Evolutionary conservation across 2,888 invertebrate genomes (phyloP), one percentile per base, ranked within the genome.

Genomic region (Brachycybe producta): DNA sequence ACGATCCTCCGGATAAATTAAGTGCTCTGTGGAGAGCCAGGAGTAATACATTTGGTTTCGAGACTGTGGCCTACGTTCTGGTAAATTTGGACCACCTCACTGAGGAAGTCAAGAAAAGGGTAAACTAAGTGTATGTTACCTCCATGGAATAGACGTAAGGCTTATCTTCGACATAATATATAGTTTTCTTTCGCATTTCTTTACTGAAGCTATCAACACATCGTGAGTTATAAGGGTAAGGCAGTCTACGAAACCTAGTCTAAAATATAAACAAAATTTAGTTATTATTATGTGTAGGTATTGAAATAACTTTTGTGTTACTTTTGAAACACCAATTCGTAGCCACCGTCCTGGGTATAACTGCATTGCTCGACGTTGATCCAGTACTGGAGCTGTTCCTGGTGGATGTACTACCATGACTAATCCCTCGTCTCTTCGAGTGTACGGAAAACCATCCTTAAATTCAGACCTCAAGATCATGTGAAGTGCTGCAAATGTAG

Each of bases 291-390:
- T n/a, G 17, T 38, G 38, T 13, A 38, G 11, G 19, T 8, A n/a
- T n/a, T n/a, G n/a, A n/a, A n/a, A n/a, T n/a, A n/a, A n/a, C n/a
- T n/a, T n/a, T n/a, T n/a, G n/a, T n/a, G 13, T 27, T 40, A 48
- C 48, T 30, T 28, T 48, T 13, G 38, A 24, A 28, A 40, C 24
- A 27, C 48, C 48, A 8, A 48, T 8, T 30, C 35, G 39, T 11
- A 48, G 30, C 48, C 48, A 48, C 21, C 48, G 17, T 24, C 48
- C 48, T 17, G 48, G 48, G 23, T 26, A 48, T 7, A 48, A 30
- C 19, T 27, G 39, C 13, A 15, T 40, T 13, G 40, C 13, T 39
- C 23, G 27, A 1, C 48, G 39, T 24, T 40, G 19, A 7, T 48
- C 40, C 5, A 48, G 36, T 8, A 48, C 30, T n/a, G 48, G 48